Conservation (phyloP, 2,113 vertebrate species). For the Strix uralensis region DNA sequence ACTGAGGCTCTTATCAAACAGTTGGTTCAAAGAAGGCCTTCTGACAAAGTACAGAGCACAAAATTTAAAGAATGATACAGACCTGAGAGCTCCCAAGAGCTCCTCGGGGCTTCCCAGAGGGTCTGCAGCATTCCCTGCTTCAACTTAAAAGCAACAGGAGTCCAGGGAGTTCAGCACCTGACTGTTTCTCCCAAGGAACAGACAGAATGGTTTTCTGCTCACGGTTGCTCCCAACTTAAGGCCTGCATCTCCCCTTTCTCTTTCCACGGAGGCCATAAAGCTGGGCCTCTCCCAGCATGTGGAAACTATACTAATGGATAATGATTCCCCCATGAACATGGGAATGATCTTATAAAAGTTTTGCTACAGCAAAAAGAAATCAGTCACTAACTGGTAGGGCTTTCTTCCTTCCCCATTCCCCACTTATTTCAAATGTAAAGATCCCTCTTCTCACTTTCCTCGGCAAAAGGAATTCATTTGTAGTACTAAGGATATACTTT, state of each 20-base stretch:
- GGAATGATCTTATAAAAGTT: neutral
- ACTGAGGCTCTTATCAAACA: neutral
- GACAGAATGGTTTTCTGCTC: neutral
- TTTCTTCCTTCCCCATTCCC: neutral
- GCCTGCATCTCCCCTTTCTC: neutral
- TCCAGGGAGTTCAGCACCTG: neutral
- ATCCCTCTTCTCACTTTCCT: neutral
- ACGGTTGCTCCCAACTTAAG: neutral
- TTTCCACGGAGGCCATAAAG: neutral
- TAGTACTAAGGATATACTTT: neutral
- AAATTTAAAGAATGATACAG: neutral
- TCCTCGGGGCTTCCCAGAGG: neutral
- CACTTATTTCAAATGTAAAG: neutral
- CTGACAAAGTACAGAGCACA: neutral
- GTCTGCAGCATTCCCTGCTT: neutral
- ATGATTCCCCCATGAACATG: neutral
- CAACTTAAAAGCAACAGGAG: neutral
- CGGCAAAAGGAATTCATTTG: neutral
- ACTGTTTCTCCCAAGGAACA: neutral
- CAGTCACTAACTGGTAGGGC: neutral
- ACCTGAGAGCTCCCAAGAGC: neutral
- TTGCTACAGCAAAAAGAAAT: neutral
- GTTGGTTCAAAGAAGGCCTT: neutral
- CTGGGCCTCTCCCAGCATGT: neutral
- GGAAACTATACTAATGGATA: neutral